phyloP scores from a whole-genome alignment of 2,888 invertebrate species.

The Agrotis exclamationis region DNA sequence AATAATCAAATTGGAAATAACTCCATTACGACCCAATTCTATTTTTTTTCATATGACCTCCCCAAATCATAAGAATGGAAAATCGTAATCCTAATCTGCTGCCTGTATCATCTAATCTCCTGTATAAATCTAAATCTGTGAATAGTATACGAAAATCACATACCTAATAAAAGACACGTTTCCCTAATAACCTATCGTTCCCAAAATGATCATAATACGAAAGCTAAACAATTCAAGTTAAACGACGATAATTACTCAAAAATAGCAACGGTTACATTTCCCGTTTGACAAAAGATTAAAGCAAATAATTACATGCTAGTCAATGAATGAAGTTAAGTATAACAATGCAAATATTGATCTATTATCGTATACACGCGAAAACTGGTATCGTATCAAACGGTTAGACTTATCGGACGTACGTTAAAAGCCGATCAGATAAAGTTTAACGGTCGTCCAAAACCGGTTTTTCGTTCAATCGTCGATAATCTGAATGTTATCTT shows the following conservation, averaged over 20 bases:
- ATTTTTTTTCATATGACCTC: too few species aligned
- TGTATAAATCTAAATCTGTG: too few species aligned
- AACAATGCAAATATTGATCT: slow-evolving; percentile 72
- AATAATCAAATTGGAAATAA: neutral
- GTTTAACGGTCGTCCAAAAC: slow-evolving; percentile 84
- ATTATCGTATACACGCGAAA: slow-evolving; percentile 77
- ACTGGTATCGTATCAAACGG: slow-evolving; percentile 70
- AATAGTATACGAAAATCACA: neutral
- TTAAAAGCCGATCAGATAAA: slow-evolving; percentile 75
- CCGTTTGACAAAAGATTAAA: slow-evolving; percentile 47
- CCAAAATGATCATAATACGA: slow-evolving; percentile 17
- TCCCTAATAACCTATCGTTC: slow-evolving; percentile 25
- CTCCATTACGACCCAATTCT: too few species aligned
- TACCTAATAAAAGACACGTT: neutral
- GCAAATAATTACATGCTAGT: slow-evolving; percentile 50
- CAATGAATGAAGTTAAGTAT: slow-evolving; percentile 29
- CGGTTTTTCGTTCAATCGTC: slow-evolving; percentile 74
- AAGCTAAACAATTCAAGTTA: slow-evolving; percentile 25
- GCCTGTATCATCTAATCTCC: too few species aligned
- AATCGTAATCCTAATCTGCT: neutral
- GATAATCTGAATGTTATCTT: slow-evolving; percentile 53
- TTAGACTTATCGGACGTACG: slow-evolving; percentile 74
- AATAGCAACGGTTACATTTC: slow-evolving; percentile 52
- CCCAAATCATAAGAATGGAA: neutral
- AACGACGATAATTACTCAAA: slow-evolving; percentile 40